Conservation (phyloP, 1,140 invertebrate genomes). For the Euwallacea fornicatus region DNA sequence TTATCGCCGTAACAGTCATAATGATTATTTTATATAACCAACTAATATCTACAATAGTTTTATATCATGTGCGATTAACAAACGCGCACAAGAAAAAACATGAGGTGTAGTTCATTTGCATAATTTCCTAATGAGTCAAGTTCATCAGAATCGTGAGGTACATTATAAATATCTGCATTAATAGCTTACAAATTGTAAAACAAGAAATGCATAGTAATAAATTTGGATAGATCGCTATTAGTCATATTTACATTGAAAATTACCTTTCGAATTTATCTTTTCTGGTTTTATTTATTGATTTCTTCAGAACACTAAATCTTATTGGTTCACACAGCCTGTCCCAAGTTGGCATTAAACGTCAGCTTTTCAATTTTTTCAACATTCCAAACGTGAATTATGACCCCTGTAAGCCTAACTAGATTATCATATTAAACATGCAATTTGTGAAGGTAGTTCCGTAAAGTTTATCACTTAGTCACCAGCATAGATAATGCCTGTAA, state of each 20-base stretch:
- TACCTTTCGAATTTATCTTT: slow-evolving; percentile 30
- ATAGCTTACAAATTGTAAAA: slow-evolving; percentile 30
- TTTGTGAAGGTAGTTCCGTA: slow-evolving; percentile 6
- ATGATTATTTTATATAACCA: slow-evolving; percentile 1
- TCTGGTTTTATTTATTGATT: slow-evolving; percentile 21
- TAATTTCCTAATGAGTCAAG: slow-evolving; percentile 27
- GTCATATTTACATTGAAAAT: slow-evolving; percentile 20
- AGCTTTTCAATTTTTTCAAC: background rate
- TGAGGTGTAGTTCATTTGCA: slow-evolving; percentile 20
- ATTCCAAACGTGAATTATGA: background rate
- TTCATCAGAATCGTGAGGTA: slow-evolving; percentile 26
- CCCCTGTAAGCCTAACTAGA: background rate
- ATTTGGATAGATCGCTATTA: slow-evolving; percentile 26
- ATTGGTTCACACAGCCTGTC: slow-evolving; percentile 8
- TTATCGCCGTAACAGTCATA: background rate
- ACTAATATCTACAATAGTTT: background rate
- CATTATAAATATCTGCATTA: slow-evolving; percentile 31
- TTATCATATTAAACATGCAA: slow-evolving; percentile 1
- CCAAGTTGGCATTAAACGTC: background rate
- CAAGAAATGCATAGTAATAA: slow-evolving; percentile 30
- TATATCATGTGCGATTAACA: background rate
- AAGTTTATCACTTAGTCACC: no score
- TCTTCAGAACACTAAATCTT: slow-evolving; percentile 25
- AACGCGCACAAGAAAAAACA: background rate
- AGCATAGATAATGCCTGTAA: no score